phyloP scores from a whole-genome alignment of 2,888 invertebrate genomes.

The Sepioteuthis lessoniana region DNA sequence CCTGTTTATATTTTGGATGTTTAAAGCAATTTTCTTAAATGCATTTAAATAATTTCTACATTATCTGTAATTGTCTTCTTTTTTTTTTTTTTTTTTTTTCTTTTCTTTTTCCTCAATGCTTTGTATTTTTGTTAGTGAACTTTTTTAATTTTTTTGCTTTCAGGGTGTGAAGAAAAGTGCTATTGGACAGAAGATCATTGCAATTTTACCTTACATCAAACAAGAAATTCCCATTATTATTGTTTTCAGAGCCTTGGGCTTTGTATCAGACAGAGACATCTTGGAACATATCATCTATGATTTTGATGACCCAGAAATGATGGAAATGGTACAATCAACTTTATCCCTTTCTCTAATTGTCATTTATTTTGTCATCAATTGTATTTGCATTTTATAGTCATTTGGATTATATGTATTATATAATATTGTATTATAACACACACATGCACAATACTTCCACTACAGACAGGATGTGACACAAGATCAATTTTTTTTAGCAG shows the following conservation, averaged over 20 bases:
- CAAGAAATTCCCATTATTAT: constrained; percentile 99
- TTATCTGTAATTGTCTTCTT: background rate
- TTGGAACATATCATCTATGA: constrained; percentile 99
- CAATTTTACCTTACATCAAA: constrained; percentile 97
- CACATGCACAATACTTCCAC: too few relatives aligned
- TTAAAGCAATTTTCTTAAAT: background rate
- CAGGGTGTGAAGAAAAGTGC: constrained; percentile 98
- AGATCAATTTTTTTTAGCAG: too few relatives aligned
- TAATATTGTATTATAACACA: too few relatives aligned
- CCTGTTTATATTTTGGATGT: background rate
- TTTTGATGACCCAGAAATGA: constrained; percentile 99
- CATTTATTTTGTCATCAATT: background rate
- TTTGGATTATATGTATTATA: too few relatives aligned
- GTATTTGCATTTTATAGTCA: too few relatives aligned
- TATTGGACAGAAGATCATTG: constrained; percentile 98
- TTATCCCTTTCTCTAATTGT: background rate
- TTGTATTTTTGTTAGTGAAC: background rate
- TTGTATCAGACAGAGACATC: constrained; percentile 99
- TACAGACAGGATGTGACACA: too few relatives aligned
- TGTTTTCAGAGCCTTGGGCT: constrained; percentile 98
- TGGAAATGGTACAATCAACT: constrained; percentile 90
- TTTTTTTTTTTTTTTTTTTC: background rate
- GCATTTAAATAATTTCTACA: background rate
- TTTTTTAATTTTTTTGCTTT: constrained; percentile 46
- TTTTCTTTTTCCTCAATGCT: background rate